These are phyloP conservation scores for Agrotis clavis DNA, from an alignment of 2,888 invertebrate species.

Conservation along the genomic window DNA sequence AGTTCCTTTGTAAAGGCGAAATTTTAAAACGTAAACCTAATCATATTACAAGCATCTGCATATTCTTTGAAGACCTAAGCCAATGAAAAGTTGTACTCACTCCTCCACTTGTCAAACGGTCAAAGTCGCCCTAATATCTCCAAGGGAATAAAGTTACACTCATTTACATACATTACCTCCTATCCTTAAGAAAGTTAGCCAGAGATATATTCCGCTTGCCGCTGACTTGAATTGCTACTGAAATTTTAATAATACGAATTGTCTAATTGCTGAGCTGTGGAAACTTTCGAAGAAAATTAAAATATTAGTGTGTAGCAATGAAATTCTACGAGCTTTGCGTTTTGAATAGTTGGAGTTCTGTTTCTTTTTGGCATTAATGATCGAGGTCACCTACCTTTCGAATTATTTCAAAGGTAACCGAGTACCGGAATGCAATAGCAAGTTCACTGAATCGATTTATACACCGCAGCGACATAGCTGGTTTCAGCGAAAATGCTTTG, in stretches of 20 bases:
- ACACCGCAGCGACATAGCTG: background rate
- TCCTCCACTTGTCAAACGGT: slow-evolving; percentile 83
- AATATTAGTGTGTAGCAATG: slow-evolving; percentile 54
- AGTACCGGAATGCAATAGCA: background rate
- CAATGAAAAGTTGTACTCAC: slow-evolving; percentile 73
- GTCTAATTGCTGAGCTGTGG: slow-evolving; percentile 63
- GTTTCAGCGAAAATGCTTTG: background rate
- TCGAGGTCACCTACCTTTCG: too few relatives aligned
- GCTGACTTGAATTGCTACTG: slow-evolving; percentile 56
- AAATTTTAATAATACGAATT: slow-evolving; percentile 66
- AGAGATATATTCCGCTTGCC: slow-evolving; percentile 69
- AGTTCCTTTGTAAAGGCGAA: slow-evolving; percentile 32
- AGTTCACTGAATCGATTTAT: background rate
- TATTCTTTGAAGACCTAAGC: slow-evolving; percentile 69
- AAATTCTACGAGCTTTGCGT: slow-evolving; percentile 41
- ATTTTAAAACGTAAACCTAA: slow-evolving; percentile 52
- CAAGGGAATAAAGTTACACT: slow-evolving; percentile 85
- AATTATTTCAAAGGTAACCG: background rate
- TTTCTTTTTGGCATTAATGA: slow-evolving; percentile 1
- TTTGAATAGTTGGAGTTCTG: slow-evolving; percentile 43
- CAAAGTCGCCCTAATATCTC: slow-evolving; percentile 84
- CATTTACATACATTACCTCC: slow-evolving; percentile 88
- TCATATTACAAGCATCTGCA: slow-evolving; percentile 56
- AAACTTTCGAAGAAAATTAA: slow-evolving; percentile 60
- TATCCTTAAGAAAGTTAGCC: slow-evolving; percentile 79